phyloP scores from a whole-genome alignment of 2,888 invertebrate genomes.

The Trisateles emortualis region DNA sequence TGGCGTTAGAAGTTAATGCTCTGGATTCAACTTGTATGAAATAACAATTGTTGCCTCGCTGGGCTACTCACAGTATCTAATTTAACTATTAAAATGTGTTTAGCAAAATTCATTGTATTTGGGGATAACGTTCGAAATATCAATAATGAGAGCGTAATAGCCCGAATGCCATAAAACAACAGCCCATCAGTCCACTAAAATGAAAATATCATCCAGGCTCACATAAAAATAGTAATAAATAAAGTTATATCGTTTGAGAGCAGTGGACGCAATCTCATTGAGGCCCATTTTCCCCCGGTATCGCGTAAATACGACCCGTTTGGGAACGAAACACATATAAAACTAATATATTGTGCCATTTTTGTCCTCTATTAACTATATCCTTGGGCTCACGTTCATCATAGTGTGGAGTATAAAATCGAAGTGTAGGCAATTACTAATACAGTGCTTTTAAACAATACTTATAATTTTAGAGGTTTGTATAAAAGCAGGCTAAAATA shows the following conservation, averaged over 20 bases:
- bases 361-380: constrained; percentile 63
- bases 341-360: constrained; percentile 72
- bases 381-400: constrained; percentile 49
- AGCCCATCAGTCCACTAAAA: constrained; percentile 23
- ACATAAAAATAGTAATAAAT: constrained; percentile 59
- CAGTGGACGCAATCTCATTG: constrained; percentile 57
- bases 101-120: too few species aligned
- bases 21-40: background rate
- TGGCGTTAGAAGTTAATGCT: constrained; percentile 23
- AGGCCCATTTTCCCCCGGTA: constrained; percentile 55
- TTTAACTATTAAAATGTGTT: too few species aligned
- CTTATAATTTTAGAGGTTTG: too few species aligned
- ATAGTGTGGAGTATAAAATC: constrained; percentile 28
- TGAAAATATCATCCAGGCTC: constrained; percentile 41
- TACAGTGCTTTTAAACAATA: background rate
- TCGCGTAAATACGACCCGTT: constrained; percentile 60
- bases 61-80: too few species aligned
- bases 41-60: background rate
- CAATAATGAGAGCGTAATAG: constrained; percentile 1
- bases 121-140: background rate
- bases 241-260: constrained; percentile 59
- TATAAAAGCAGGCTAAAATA: too few species aligned
- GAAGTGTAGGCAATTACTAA: constrained; percentile 28
- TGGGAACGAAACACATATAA: constrained; percentile 62
- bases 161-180: constrained; percentile 11